Evolutionary conservation across 2,113 vertebrate species (phyloP).

Genomic region (Synodontis membranacea): DNA sequence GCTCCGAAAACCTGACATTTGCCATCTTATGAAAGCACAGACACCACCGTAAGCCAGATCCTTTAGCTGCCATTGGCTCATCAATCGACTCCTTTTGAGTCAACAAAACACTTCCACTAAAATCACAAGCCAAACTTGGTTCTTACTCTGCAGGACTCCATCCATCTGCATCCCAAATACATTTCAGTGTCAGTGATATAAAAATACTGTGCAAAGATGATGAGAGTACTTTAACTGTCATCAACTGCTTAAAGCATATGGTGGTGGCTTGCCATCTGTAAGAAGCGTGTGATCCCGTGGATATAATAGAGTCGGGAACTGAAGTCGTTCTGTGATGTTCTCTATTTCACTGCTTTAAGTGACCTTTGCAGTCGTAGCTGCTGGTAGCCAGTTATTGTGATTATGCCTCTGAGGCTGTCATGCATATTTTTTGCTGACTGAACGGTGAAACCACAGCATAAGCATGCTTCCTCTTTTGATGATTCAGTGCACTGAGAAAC

Average conservation of each 20-base stretch:
- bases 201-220: constrained; percentile 15
- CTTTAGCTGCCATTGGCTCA: background rate
- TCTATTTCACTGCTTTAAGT: constrained; percentile 22
- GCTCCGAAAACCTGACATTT: background rate
- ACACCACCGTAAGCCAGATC: background rate
- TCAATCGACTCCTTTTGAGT: constrained; percentile 6
- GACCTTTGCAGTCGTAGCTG: constrained; percentile 15
- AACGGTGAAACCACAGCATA: constrained; percentile 60
- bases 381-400: background rate
- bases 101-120: constrained; percentile 1
- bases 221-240: constrained; percentile 37
- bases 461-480: constrained; percentile 51
- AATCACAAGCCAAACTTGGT: background rate
- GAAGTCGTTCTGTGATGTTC: background rate
- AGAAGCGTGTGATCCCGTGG: constrained; percentile 19
- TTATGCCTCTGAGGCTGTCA: constrained; percentile 12
- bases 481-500: constrained; percentile 60
- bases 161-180: constrained; percentile 8
- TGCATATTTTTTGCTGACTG: constrained; percentile 41
- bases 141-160: background rate
- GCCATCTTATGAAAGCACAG: background rate
- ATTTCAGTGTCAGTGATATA: constrained; percentile 22
- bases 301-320: constrained; percentile 4
- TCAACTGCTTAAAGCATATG: constrained; percentile 26
- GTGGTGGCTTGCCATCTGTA: constrained; percentile 21